A percentile compares a stretch with the other conserved stretches of the same genome.
Evolutionary conservation across 2,888 invertebrate genomes (phyloP).

Genomic region (Panorpa germanica): DNA sequence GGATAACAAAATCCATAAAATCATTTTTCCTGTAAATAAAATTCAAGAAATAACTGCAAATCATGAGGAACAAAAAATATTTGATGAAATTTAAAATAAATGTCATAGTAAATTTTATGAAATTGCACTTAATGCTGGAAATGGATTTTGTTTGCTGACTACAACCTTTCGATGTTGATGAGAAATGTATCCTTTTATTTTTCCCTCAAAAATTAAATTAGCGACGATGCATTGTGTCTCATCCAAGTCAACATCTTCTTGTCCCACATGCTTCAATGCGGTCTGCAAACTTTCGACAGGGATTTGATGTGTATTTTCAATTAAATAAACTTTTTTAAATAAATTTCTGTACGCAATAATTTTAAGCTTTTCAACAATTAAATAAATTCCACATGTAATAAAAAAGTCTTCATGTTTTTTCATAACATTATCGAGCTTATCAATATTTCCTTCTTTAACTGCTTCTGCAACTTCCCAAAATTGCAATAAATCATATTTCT

Average conservation of each 20-base stretch:
- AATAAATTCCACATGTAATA: constrained; percentile 90
- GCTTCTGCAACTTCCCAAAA: constrained; percentile 80
- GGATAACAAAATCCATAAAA: no score
- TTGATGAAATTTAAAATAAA: no score
- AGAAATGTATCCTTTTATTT: constrained; percentile 96
- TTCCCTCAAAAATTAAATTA: constrained; percentile 90
- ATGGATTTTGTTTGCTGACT: constrained; percentile 92
- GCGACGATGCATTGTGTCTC: constrained; percentile 94
- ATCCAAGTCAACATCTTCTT: constrained; percentile 75
- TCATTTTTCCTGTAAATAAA: no score
- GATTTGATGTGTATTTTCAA: constrained; percentile 68
- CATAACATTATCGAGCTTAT: constrained; percentile 66
- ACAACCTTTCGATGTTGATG: constrained; percentile 94
- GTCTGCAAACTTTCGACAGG: constrained; percentile 68
- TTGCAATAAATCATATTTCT: constrained; percentile 78
- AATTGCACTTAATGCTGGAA: constrained; percentile 58
- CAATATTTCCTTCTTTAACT: constrained; percentile 77
- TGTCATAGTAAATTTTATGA: no score
- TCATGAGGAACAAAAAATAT: no score
- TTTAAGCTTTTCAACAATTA: constrained; percentile 91
- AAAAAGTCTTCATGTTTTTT: constrained; percentile 79
- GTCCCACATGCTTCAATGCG: constrained; percentile 64
- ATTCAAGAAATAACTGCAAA: no score
- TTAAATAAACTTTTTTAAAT: constrained; percentile 75
- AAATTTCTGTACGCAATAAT: constrained; percentile 90